These are phyloP conservation scores for Hoplodrina ambigua DNA, from an alignment of 2,888 invertebrate genomes.

Conservation along the genomic window DNA sequence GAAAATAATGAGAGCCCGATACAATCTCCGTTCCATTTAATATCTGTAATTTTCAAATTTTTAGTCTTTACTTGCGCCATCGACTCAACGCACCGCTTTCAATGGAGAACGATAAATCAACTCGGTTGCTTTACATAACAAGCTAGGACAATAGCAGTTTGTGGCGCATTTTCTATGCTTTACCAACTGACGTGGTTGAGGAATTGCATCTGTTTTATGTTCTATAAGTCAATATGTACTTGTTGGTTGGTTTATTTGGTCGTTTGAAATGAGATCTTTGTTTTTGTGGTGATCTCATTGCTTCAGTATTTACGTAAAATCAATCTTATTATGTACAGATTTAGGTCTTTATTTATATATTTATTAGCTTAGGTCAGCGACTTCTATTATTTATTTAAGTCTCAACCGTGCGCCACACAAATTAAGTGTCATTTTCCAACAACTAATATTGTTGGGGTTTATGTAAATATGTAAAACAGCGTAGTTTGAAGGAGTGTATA, in stretches of 20 bases:
- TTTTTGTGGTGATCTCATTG: neutral
- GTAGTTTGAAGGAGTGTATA: conserved; percentile 33
- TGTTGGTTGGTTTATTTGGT: neutral
- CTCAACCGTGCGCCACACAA: neutral
- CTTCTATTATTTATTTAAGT: neutral
- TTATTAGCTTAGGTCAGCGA: no score
- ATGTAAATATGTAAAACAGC: conserved; percentile 51
- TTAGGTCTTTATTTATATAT: no score
- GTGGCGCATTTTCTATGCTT: conserved; percentile 40
- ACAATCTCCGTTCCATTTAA: no score
- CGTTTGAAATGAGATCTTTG: conserved; percentile 1
- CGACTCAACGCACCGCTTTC: conserved; percentile 30
- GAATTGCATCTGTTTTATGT: conserved; percentile 41
- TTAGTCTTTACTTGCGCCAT: conserved; percentile 32
- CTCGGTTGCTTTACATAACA: conserved; percentile 36
- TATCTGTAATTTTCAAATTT: conserved; percentile 14
- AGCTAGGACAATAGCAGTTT: conserved; percentile 34
- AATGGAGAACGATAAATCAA: conserved; percentile 42
- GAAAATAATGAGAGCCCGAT: no score
- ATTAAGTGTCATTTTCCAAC: conserved; percentile 32
- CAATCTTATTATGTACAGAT: no score
- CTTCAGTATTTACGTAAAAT: no score
- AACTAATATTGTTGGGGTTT: conserved; percentile 25
- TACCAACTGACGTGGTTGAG: conserved; percentile 24
- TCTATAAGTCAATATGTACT: conserved; percentile 31